Evolutionary conservation across 1,140 invertebrate genomes (phyloP), one percentile per base, ranked within the genome.

Genomic region (Hirudo medicinalis): DNA sequence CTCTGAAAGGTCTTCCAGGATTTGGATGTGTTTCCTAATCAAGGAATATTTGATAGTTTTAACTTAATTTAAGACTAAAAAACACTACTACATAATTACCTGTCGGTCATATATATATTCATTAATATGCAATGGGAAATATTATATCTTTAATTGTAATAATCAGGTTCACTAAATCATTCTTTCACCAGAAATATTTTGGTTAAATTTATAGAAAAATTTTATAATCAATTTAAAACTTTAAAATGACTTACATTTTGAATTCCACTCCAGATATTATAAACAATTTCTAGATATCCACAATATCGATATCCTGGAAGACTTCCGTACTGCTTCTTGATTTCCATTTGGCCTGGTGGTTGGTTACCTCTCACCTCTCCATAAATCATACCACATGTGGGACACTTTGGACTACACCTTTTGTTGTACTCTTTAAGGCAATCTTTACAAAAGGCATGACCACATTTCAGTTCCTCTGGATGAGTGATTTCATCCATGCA

Each of bases 281-380:
- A 75, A 9, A 17, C 53, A 25, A 75, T 66, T 4, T 27, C 22
- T 13, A 74, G 69, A 15, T 22, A 55, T 15, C 69, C 54, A 55
- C 63, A 71, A 43, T 40, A 32, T 43, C 69, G 63, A 67, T 71
- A 74, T 43, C 75, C 73, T 36, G 72, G 54, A 6, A 74, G 19
- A 29, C 17, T 9, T 6, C 0, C 0, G 11, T 1, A 20, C 20
- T 8, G 0, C 13, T 55, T 63, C n/a, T 63, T 67, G 13, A 69
- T 60, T 0, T 54, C 19, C 63, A 57, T 76, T 22, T 74, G 76
- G 17, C 70, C 63, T 17, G 27, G 29, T 36, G 79, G 79, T 72
- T 79, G 78, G 49, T 76, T 76, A n/a, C 79, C 79, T 0, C 13
- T 75, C 0, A 78, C 66, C 68, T 73, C 72, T 15, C 79, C 79